phyloP scores from a whole-genome alignment of 1,140 invertebrate species.

The Steinernema feltiae region DNA sequence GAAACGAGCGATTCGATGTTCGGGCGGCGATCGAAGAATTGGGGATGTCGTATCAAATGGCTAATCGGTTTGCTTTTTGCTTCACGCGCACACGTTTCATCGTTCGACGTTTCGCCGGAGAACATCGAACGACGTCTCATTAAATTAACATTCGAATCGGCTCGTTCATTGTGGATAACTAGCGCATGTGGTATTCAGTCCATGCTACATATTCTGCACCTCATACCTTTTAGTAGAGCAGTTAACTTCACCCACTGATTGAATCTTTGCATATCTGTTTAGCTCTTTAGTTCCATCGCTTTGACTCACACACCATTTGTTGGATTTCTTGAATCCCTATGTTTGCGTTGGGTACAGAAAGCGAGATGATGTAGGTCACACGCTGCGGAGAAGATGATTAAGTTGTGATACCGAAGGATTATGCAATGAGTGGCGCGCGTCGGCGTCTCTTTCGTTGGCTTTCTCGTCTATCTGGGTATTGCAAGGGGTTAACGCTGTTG shows the following conservation, averaged over 20 bases:
- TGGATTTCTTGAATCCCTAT: background rate
- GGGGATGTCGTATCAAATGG: background rate
- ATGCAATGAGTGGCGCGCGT: too few species aligned
- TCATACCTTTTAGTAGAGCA: background rate
- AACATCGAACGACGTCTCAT: slow-evolving; percentile 5
- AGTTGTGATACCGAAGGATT: background rate
- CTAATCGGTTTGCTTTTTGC: background rate
- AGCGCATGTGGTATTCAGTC: background rate
- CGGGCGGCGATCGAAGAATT: background rate
- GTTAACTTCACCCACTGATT: too few species aligned
- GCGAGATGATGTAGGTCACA: background rate
- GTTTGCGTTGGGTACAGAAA: background rate
- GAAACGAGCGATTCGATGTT: background rate
- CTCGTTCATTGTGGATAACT: background rate
- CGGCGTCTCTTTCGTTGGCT: too few species aligned
- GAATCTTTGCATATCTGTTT: too few species aligned
- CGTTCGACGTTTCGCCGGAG: background rate
- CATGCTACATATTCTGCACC: background rate
- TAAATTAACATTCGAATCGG: slow-evolving; percentile 2
- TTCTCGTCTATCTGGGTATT: too few species aligned
- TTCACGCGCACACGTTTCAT: background rate
- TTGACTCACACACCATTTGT: background rate
- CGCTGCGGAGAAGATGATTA: background rate
- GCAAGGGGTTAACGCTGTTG: background rate
- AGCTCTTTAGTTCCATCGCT: too few species aligned